phyloP scores from a whole-genome alignment of 2,113 vertebrate genomes.

The Indicator indicator region DNA sequence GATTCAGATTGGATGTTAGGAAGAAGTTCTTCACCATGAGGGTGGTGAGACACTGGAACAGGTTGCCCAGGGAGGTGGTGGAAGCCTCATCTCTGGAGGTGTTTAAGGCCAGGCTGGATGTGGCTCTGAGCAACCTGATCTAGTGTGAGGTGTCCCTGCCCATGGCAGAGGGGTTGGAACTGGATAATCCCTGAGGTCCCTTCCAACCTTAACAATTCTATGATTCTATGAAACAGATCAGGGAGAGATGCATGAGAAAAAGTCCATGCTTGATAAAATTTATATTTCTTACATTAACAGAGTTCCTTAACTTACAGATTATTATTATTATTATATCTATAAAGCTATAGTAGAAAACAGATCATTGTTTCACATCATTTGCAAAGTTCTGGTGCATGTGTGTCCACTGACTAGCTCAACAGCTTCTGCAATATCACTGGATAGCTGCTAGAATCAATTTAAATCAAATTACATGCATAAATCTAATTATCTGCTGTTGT shows the following conservation, averaged over 20 bases:
- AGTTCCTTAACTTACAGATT: background rate
- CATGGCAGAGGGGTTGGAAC: no score
- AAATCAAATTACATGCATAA: slow-evolving; percentile 64
- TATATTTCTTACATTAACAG: background rate
- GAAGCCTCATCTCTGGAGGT: no score
- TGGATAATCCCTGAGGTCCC: no score
- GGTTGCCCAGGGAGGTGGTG: no score
- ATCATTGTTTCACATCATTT: background rate
- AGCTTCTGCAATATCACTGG: background rate
- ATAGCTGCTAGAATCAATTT: slow-evolving; percentile 39
- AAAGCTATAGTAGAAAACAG: background rate
- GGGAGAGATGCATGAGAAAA: background rate
- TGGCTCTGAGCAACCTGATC: no score
- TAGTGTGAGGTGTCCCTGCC: no score
- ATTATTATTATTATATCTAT: background rate
- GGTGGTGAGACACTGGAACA: no score
- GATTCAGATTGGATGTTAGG: no score
- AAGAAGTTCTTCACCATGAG: no score
- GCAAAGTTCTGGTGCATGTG: background rate
- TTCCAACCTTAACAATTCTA: no score
- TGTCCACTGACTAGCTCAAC: background rate
- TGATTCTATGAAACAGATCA: background rate
- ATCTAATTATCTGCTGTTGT: slow-evolving; percentile 56
- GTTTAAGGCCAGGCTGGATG: no score
- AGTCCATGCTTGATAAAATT: background rate